Evolutionary conservation across 1,140 invertebrate genomes (phyloP).

Genomic region (Phenacoccus solenopsis): DNA sequence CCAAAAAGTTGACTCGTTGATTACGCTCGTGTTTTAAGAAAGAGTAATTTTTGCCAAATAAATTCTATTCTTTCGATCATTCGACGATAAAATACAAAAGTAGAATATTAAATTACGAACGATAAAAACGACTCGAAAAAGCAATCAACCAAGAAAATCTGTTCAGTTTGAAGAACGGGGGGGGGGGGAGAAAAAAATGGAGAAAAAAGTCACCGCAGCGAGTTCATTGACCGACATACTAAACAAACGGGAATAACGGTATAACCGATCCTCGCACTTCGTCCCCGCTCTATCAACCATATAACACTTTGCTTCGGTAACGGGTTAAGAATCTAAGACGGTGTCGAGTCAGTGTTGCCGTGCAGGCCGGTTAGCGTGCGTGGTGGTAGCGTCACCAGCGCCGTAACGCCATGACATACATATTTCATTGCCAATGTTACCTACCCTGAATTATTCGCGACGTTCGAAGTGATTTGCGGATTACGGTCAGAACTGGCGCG

Average conservation of each 20-base stretch:
- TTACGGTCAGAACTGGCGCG: background rate
- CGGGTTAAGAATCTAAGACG: constrained; percentile 13
- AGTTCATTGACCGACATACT: constrained; percentile 16
- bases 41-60: no score
- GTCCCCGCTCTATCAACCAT: background rate
- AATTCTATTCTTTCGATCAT: no score
- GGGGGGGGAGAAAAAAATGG: background rate
- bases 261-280: background rate
- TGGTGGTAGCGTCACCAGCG: background rate
- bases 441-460: background rate
- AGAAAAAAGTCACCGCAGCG: background rate
- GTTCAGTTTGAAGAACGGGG: no score
- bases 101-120: no score
- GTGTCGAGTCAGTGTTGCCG: background rate
- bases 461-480: background rate
- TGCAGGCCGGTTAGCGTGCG: background rate
- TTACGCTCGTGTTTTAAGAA: no score
- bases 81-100: no score
- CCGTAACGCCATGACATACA: constrained; percentile 8
- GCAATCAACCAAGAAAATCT: no score
- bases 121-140: no score
- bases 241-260: constrained; percentile 12
- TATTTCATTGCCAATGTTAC: constrained; percentile 15
- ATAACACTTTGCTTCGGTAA: constrained; percentile 14
- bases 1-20: no score